Evolutionary conservation across 2,888 invertebrate species (phyloP), one percentile per base, ranked within the genome.

Genomic region (Drosophila gaucha): DNA sequence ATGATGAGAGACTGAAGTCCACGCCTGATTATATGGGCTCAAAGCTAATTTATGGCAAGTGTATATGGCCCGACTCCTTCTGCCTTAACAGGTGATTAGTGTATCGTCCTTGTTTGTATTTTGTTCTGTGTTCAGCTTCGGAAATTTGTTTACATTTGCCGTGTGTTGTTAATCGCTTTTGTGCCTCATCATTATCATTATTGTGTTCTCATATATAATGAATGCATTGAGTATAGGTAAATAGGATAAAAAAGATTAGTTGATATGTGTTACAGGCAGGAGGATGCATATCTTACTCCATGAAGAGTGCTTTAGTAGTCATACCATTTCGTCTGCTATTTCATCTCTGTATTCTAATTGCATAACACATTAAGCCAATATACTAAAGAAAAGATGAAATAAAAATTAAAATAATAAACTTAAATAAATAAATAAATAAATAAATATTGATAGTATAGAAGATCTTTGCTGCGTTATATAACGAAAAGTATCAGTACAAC

Each of bases 41-140:
- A 54, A 28, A 49, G 64, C 56, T 49, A 60, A 67, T 68, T 41
- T 33, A 64, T 50, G 16, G 43, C 62, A 36, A 50, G 78, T 57
- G 33, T 31, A 35, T 31, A 35, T 24, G 16, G 46, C 31, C 36
- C 41, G 3, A 24, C 26, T 41, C 49, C 41, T 47, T 36, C 41
- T 38, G 14, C 35, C 39, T 55, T 54, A 50, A 58, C 55, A 31
- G 79, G 79, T 78, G 80, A 80, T 80, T 82, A 80, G 86, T 60
- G 18, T 36, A 64, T 49, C 33, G 52, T 57, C 41, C 39, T 28
- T 28, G 30, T 54, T 63, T 55, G n/a, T n/a, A n/a, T n/a, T n/a
- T n/a, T n/a, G 43, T 39, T 69, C 35, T 63, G 38, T 51, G 33
- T 49, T 67, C 76, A 76, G 67, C 63, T 65, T 26, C 24, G 58